These are phyloP conservation scores for Miniopterus natalensis DNA, from an alignment of 2,113 vertebrate genomes.

Conservation along the genomic window DNA sequence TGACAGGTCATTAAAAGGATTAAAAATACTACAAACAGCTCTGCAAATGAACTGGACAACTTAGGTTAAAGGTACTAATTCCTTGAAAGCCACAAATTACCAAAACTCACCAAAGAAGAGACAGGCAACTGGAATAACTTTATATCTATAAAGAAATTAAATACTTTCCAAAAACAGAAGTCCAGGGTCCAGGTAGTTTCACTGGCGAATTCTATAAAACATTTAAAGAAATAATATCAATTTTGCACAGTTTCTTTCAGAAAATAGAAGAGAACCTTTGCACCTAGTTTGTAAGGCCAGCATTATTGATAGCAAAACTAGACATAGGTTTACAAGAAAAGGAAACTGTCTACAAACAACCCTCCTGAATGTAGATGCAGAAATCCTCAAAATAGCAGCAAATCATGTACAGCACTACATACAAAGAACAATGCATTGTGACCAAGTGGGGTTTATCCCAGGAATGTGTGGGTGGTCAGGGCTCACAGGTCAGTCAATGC, in stretches of 20 bases:
- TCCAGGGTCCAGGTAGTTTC: not conserved
- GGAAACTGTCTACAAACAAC: not conserved
- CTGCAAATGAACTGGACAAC: not conserved
- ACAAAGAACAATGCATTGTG: not conserved
- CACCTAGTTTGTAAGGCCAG: not conserved
- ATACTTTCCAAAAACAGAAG: not conserved
- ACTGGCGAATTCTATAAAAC: not conserved
- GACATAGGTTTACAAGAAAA: not conserved
- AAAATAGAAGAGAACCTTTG: slow-evolving; percentile 10
- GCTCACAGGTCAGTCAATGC: not conserved
- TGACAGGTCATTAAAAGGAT: not conserved
- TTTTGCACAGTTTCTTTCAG: slow-evolving; percentile 1
- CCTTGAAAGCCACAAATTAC: not conserved
- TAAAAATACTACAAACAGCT: not conserved
- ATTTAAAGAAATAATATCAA: slow-evolving; percentile 46
- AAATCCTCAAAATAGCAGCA: not conserved
- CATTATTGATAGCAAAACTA: not conserved
- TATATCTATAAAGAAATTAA: not conserved
- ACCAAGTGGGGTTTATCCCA: not conserved
- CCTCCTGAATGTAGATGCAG: not conserved
- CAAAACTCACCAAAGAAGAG: not conserved
- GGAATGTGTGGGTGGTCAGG: not conserved
- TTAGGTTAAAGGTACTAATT: not conserved
- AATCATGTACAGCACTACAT: not conserved
- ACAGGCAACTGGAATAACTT: not conserved